These are phyloP conservation scores for Gallinago solitaria DNA, from an alignment of 2,797 vertebrate species.

Conservation along the genomic window DNA sequence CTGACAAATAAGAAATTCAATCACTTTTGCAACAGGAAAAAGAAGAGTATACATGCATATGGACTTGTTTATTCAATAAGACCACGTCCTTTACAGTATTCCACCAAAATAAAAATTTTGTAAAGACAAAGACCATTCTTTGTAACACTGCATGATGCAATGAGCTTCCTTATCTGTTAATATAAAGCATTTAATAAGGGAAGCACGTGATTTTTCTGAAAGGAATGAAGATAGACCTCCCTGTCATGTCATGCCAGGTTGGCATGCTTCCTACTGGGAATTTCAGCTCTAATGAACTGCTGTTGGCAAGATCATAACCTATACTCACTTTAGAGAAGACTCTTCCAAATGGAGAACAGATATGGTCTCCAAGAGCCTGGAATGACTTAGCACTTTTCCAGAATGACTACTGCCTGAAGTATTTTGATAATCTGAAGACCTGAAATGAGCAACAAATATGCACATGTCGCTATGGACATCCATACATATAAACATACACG, in stretches of 20 bases:
- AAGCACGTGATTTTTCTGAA: not conserved
- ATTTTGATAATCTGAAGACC: not conserved
- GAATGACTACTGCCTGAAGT: not conserved
- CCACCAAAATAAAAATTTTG: not conserved
- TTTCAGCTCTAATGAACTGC: not conserved
- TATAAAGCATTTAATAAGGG: not conserved
- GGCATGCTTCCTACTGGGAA: not conserved
- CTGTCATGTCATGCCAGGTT: not conserved
- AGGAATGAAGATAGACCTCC: not conserved
- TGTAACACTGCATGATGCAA: not conserved
- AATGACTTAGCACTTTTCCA: not conserved
- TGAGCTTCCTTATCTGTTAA: not conserved
- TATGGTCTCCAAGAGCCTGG: not conserved
- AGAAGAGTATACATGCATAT: not conserved
- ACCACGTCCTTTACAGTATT: not conserved
- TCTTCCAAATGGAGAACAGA: not conserved
- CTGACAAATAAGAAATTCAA: not conserved
- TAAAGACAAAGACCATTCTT: not conserved
- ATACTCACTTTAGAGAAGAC: not conserved
- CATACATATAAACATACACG: not conserved
- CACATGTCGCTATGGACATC: not conserved
- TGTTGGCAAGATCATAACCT: not conserved
- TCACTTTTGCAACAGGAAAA: not conserved
- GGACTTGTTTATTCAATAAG: not conserved
- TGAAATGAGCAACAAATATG: not conserved